Evolutionary conservation across 2,888 invertebrate genomes (phyloP), one percentile per base, ranked within the genome.

Genomic region (Scaptomyza flava): DNA sequence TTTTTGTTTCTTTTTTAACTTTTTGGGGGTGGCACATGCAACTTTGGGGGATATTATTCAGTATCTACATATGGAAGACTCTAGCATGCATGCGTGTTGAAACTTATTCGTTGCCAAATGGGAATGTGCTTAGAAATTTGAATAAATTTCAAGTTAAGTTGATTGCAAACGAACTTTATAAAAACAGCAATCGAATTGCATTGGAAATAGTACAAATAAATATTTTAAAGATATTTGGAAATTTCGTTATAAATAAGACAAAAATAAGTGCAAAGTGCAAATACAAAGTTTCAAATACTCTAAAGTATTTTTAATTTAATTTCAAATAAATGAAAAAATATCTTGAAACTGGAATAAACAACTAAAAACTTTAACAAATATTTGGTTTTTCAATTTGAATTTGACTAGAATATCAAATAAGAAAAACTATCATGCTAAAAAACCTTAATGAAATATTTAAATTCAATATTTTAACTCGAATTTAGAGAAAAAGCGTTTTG

Each of bases 21-120:
- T 33, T 48, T 46, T 50, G 80, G 76, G 83, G 77, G 61, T 73
- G 76, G 66, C 52, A 69, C 41, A 45, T 67, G 60, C 60, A 61
- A 63, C 58, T 61, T 14, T 51, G 38, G 9, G 36, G 33, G 5
- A 23, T 43, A 47, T 14, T 31, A 12, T 30, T 20, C 47, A 38
- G 33, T 71, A 52, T 65, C 48, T 53, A 34, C 54, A 51, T 61
- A 47, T 31, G 47, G 31, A 20, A 27, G 7, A 31, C 34, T 47
- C 23, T 31, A 43, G 6, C 27, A 34, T 58, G 58, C 52, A 62
- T 63, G 67, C 81, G 66, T 81, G 81, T 6, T 54, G 70, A 63
- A 62, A 62, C 27, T 46, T 56, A 74, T 74, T 77, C 53, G 50
- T 57, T 57, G 65, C 63, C 50, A 62, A 80, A 72, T 66, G 72